phyloP scores from a whole-genome alignment of 2,113 vertebrate species.

The Brachirus orientalis region DNA sequence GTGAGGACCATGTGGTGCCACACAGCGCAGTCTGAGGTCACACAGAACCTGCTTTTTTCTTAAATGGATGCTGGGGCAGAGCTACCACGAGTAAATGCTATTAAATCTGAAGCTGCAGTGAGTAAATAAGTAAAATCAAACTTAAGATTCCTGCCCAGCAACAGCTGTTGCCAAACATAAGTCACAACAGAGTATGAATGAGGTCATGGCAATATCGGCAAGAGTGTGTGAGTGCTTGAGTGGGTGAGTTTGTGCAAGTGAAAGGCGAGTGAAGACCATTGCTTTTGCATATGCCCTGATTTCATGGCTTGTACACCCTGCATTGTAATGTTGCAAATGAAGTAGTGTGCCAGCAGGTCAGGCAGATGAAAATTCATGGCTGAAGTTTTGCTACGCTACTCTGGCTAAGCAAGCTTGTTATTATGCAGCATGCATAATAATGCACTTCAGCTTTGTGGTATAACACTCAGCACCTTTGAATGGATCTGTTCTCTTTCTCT shows the following conservation, averaged over 20 bases:
- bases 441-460: conserved; percentile 18
- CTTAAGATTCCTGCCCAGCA: conserved; percentile 25
- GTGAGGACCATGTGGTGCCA: conserved; percentile 35
- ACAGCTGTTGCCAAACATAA: conserved; percentile 43
- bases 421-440: conserved; percentile 39
- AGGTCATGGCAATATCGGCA: neutral
- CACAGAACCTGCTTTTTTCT: conserved; percentile 6
- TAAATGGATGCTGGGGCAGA: conserved; percentile 7
- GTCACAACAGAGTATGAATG: conserved; percentile 2
- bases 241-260: neutral
- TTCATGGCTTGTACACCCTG: neutral
- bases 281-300: conserved; percentile 10
- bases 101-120: conserved; percentile 17
- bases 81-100: conserved; percentile 4
- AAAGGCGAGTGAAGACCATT: neutral
- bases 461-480: conserved; percentile 8
- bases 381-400: conserved; percentile 26
- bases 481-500: neutral
- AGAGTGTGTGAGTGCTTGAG: neutral
- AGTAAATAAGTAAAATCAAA: conserved; percentile 29
- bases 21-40: conserved; percentile 48
- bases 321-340: conserved; percentile 19
- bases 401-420: conserved; percentile 39
- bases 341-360: conserved; percentile 37
- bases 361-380: conserved; percentile 44